A percentile compares a stretch with the other conserved stretches of the same genome.
Evolutionary conservation across 92 coral and sea anemone genomes (phyloP).

Genomic region (Zoanthus sociatus): DNA sequence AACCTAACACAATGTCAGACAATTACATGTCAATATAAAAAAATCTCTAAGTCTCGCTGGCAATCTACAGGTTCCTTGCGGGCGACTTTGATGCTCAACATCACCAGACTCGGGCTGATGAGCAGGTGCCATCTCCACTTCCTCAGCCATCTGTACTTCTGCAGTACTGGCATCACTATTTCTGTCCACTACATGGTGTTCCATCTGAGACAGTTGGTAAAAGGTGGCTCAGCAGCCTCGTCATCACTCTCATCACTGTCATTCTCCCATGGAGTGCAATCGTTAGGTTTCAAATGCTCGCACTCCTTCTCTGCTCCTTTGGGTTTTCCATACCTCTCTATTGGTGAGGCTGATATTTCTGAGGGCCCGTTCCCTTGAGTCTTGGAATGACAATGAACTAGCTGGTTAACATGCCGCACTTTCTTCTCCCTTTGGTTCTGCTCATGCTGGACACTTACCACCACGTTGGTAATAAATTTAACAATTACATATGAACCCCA

Average conservation of each 20-base stretch:
- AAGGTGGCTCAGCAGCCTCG: background rate
- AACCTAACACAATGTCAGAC: background rate
- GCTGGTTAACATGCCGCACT: constrained; percentile 19
- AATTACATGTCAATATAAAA: constrained; percentile 8
- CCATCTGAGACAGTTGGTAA: background rate
- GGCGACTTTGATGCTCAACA: background rate
- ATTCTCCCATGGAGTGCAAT: constrained; percentile 1
- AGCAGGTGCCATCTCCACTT: background rate
- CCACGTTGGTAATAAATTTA: constrained; percentile 23
- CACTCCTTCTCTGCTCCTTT: background rate
- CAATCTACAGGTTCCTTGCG: background rate
- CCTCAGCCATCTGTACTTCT: background rate
- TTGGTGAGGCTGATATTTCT: background rate
- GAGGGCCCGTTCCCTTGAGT: background rate
- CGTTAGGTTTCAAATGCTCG: background rate
- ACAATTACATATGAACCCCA: background rate
- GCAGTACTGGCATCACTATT: background rate
- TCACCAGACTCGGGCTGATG: background rate
- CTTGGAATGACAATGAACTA: background rate
- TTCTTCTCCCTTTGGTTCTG: constrained; percentile 30
- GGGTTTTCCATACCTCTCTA: background rate
- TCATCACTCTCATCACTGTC: background rate
- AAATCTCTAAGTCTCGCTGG: constrained; percentile 15
- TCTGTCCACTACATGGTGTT: constrained; percentile 8
- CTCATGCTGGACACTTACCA: background rate